These are phyloP conservation scores for Polypterus senegalus DNA, from an alignment of 2,113 vertebrate genomes.

Conservation along the genomic window DNA sequence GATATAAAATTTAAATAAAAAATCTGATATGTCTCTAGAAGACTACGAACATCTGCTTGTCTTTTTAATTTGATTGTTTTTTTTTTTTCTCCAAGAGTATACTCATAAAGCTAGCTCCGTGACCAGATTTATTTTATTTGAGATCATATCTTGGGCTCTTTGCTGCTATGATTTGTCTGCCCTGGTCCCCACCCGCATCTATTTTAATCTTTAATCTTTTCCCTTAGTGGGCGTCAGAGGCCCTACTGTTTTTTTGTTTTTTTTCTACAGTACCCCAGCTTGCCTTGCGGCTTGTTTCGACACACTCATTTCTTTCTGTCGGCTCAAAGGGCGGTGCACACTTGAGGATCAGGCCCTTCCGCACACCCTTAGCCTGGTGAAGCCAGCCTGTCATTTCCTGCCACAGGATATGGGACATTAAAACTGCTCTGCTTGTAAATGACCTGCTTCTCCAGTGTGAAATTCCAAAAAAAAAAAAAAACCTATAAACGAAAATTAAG, in stretches of 20 bases:
- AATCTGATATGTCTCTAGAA: too few species aligned
- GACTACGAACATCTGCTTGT: too few species aligned
- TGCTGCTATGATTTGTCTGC: neutral
- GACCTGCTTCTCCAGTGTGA: constrained; percentile 23
- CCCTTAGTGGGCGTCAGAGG: too few species aligned
- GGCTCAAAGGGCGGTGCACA: constrained; percentile 29
- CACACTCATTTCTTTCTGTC: constrained; percentile 52
- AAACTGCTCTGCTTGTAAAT: constrained; percentile 23
- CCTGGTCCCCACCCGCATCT: neutral
- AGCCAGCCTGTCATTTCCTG: constrained; percentile 38
- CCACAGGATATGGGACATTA: constrained; percentile 33
- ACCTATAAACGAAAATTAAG: constrained; percentile 15
- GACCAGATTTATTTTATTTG: too few species aligned
- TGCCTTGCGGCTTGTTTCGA: constrained; percentile 32
- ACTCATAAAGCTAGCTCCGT: too few species aligned
- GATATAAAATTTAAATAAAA: too few species aligned
- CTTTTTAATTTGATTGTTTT: too few species aligned
- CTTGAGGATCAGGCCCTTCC: constrained; percentile 19
- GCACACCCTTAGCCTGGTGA: constrained; percentile 22
- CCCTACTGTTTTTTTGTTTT: too few species aligned
- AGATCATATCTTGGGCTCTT: neutral
- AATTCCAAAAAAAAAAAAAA: constrained; percentile 32
- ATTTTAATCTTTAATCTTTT: neutral
- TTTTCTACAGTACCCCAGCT: constrained; percentile 19
- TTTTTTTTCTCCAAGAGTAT: too few species aligned